These are phyloP conservation scores for Drosophila incognita DNA, from an alignment of 2,888 invertebrate genomes.

Conservation along the genomic window DNA sequence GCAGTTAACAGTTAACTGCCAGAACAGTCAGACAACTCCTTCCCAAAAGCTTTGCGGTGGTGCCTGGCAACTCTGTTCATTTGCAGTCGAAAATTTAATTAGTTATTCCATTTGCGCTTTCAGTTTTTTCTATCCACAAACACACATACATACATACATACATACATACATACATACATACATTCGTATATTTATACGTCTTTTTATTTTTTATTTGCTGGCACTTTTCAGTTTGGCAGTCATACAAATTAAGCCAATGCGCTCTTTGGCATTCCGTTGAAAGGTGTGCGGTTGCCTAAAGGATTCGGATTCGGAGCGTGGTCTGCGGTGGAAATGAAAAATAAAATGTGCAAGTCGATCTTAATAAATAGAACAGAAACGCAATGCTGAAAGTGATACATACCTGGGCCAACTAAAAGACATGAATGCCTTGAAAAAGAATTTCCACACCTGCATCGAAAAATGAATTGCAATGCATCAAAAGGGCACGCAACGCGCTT, in stretches of 20 bases:
- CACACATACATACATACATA: neutral
- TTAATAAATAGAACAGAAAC: constrained; percentile 26
- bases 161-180: no score
- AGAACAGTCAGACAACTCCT: constrained; percentile 24
- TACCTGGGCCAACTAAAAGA: constrained; percentile 2
- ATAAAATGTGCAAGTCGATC: constrained; percentile 25
- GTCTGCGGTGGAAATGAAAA: constrained; percentile 6
- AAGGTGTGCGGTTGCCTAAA: constrained; percentile 52
- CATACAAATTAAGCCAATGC: constrained; percentile 51
- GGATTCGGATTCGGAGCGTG: constrained; percentile 31
- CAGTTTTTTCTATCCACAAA: constrained; percentile 7
- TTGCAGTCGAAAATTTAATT: constrained; percentile 73
- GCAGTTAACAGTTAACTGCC: constrained; percentile 52
- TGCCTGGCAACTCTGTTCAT: constrained; percentile 61
- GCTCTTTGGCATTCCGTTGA: constrained; percentile 31
- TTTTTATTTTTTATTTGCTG: constrained; percentile 1
- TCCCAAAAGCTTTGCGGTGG: constrained; percentile 23
- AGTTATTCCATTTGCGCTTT: constrained; percentile 73
- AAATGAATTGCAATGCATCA: constrained; percentile 28
- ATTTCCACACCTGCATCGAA: constrained; percentile 61
- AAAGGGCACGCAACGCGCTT: constrained; percentile 46
- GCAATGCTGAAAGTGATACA: constrained; percentile 8
- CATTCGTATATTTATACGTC: no score
- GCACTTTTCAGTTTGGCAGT: constrained; percentile 39
- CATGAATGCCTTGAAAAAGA: constrained; percentile 40